Evolutionary conservation across 2,113 vertebrate species (phyloP).

Genomic region (Heterotis niloticus): DNA sequence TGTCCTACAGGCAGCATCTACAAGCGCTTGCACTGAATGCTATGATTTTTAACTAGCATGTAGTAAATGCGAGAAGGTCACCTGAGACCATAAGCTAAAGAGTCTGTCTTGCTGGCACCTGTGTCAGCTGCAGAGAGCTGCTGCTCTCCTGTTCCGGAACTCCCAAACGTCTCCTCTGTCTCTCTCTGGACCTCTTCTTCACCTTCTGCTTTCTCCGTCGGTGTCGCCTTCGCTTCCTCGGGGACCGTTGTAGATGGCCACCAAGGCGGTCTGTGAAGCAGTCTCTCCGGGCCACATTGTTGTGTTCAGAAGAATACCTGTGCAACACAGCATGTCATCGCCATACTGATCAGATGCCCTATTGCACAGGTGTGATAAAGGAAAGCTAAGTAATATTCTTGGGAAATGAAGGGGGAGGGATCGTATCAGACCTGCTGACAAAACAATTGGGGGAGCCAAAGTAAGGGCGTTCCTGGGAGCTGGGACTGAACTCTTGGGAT

Average conservation of each 20-base stretch:
- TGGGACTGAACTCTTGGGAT: conserved; percentile 20
- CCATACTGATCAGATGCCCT: neutral
- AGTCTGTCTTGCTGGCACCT: neutral
- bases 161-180: neutral
- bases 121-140: neutral
- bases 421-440: neutral
- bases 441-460: conserved; percentile 18
- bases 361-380: neutral
- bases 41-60: neutral
- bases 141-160: conserved; percentile 29
- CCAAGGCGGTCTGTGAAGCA: neutral
- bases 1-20: too few relatives aligned
- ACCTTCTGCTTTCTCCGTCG: neutral
- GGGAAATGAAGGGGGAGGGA: neutral
- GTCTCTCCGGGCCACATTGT: neutral
- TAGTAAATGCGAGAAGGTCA: neutral
- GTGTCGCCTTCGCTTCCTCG: conserved; percentile 4
- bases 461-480: conserved; percentile 11
- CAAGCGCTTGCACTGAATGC: neutral
- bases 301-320: conserved; percentile 6
- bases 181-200: neutral
- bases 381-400: too few relatives aligned
- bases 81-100: neutral
- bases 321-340: neutral
- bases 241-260: neutral